Evolutionary conservation across 2,113 vertebrate species (phyloP).

Genomic region (Dissostichus mawsoni): DNA sequence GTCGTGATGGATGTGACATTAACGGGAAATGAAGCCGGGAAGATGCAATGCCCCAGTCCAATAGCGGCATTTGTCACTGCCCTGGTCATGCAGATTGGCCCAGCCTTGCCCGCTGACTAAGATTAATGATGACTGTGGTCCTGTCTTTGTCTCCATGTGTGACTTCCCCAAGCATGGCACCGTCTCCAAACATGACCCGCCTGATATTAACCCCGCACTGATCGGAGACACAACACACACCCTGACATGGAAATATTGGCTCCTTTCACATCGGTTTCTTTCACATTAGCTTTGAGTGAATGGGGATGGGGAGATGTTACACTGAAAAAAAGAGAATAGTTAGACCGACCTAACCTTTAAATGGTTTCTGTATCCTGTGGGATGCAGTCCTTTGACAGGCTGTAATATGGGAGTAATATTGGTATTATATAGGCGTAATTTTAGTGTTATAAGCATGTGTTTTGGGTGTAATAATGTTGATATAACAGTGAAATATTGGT

Average conservation of each 20-base stretch:
- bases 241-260: conserved; percentile 24
- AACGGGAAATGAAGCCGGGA: conserved; percentile 81
- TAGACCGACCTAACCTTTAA: too few species aligned
- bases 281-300: conserved; percentile 10
- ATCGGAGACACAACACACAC: conserved; percentile 28
- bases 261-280: not conserved
- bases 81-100: conserved; percentile 79
- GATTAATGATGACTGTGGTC: conserved; percentile 80
- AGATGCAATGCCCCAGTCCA: conserved; percentile 77
- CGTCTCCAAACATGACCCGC: conserved; percentile 58
- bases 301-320: not conserved
- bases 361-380: too few species aligned
- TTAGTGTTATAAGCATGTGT: too few species aligned
- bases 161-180: conserved; percentile 54
- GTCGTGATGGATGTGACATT: conserved; percentile 83
- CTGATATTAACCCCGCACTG: conserved; percentile 35
- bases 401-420: too few species aligned
- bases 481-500: too few species aligned
- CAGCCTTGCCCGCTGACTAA: conserved; percentile 75
- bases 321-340: too few species aligned
- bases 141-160: conserved; percentile 74
- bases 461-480: too few species aligned
- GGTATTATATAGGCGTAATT: too few species aligned
- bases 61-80: conserved; percentile 83
- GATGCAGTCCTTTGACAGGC: too few species aligned